Percentiles rank a stretch among this genome's conserved stretches.
Conservation (phyloP, 2,888 invertebrate genomes). For the Invenusta paracnida region DNA sequence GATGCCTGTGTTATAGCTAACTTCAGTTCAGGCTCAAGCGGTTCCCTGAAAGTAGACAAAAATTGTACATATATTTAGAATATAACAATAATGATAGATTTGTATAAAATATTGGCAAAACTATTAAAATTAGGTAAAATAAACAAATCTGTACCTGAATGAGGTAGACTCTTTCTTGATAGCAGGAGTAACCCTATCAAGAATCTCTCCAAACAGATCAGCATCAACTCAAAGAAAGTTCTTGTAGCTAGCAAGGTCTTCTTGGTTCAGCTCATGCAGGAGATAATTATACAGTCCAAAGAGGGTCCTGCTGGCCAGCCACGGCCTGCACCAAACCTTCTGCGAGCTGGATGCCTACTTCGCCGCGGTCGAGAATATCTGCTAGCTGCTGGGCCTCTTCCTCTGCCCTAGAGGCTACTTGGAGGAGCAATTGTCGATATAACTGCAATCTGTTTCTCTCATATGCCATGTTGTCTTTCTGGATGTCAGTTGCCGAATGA, state of each 20-base stretch:
- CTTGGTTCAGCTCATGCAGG: not conserved
- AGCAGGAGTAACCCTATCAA: not conserved
- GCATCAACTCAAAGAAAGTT: not conserved
- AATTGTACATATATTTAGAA: not conserved
- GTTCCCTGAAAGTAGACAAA: not conserved
- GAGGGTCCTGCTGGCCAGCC: not conserved
- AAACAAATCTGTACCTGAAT: not conserved
- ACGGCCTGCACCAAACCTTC: not conserved
- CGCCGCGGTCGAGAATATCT: not conserved
- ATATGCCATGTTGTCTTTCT: not conserved
- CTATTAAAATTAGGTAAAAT: not conserved
- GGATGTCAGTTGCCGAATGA: not conserved
- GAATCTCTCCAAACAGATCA: not conserved
- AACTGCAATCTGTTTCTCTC: not conserved
- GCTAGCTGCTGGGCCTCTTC: not conserved
- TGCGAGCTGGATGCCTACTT: not conserved
- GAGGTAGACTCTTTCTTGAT: not conserved
- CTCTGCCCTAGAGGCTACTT: not conserved
- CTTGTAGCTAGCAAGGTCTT: not conserved
- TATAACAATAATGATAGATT: not conserved
- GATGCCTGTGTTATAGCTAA: not conserved
- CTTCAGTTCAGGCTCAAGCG: not conserved
- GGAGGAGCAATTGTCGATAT: not conserved
- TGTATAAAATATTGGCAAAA: not conserved
- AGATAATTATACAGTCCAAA: not conserved